A percentile compares a stretch with the other conserved stretches of the same genome.
Conservation (phyloP, 2,797 vertebrate species). For the Gadopsis marmoratus region DNA sequence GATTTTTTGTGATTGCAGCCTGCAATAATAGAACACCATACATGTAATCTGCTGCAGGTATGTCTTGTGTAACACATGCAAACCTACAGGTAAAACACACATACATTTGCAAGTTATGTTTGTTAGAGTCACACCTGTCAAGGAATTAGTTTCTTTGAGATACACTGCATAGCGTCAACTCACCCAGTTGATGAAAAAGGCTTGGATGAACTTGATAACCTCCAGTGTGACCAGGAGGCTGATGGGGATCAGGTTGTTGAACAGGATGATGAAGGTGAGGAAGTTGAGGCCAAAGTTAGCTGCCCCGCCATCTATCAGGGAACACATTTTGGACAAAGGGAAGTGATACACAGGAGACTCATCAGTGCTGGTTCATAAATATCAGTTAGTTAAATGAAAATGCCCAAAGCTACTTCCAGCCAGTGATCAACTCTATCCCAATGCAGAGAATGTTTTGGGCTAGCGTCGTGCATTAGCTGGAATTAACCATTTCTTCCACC, state of each 20-base stretch:
- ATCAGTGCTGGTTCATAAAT: conserved; percentile 58
- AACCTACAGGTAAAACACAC: neutral
- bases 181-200: conserved; percentile 99
- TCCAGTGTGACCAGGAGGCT: conserved; percentile 98
- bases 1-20: neutral
- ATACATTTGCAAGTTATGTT: neutral
- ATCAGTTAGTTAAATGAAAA: conserved; percentile 65
- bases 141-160: neutral
- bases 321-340: conserved; percentile 69
- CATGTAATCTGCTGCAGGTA: neutral
- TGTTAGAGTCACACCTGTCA: too few relatives aligned
- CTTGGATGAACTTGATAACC: conserved; percentile 99
- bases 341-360: conserved; percentile 72
- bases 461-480: conserved; percentile 80
- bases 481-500: conserved; percentile 79
- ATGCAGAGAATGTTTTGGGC: conserved; percentile 59
- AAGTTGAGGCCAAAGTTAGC: conserved; percentile 99
- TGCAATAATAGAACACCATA: neutral
- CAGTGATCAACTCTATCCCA: conserved; percentile 80
- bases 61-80: neutral
- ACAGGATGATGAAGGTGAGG: conserved; percentile 99
- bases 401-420: conserved; percentile 81
- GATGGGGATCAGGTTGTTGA: conserved; percentile 99
- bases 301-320: conserved; percentile 93
- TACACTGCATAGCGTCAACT: conserved; percentile 66